phyloP scores from a whole-genome alignment of 53 echinoderm and acorn worm genomes.

The Zoroaster sp. region DNA sequence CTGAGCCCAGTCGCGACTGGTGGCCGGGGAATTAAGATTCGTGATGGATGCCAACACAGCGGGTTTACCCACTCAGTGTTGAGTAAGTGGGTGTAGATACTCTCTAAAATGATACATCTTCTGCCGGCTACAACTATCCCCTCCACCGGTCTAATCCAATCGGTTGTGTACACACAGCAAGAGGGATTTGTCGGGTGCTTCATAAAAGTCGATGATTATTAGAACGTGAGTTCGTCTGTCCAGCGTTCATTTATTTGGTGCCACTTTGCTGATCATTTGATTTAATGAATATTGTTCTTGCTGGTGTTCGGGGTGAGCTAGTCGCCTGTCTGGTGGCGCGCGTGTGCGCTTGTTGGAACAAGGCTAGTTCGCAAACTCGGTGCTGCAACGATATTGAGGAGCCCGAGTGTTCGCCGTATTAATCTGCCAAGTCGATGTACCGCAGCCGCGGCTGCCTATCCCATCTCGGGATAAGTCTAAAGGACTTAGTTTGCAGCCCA shows the following conservation, averaged over 20 bases:
- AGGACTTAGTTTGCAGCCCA: background rate
- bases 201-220: slow-evolving; percentile 43
- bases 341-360: slow-evolving; percentile 48
- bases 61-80: slow-evolving; percentile 10
- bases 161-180: slow-evolving; percentile 43
- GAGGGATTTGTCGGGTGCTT: slow-evolving; percentile 42
- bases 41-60: slow-evolving; percentile 50
- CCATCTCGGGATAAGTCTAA: background rate
- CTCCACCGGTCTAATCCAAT: slow-evolving; percentile 34
- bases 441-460: background rate
- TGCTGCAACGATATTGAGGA: background rate
- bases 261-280: slow-evolving; percentile 47
- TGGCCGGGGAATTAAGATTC: slow-evolving; percentile 33
- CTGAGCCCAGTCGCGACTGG: slow-evolving; percentile 26
- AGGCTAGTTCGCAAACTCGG: background rate
- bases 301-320: slow-evolving; percentile 7
- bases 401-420: background rate
- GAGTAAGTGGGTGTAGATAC: background rate
- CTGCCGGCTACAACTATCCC: background rate
- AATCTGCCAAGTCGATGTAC: slow-evolving; percentile 18
- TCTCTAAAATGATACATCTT: slow-evolving; percentile 43
- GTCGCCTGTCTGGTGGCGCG: slow-evolving; percentile 43
- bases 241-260: slow-evolving; percentile 52
- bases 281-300: slow-evolving; percentile 57
- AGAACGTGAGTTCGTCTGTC: slow-evolving; percentile 40